Percentiles rank a stretch among this genome's conserved stretches.
Conservation (phyloP, 2,888 invertebrate species). For the Sphaerophoria taeniata region DNA sequence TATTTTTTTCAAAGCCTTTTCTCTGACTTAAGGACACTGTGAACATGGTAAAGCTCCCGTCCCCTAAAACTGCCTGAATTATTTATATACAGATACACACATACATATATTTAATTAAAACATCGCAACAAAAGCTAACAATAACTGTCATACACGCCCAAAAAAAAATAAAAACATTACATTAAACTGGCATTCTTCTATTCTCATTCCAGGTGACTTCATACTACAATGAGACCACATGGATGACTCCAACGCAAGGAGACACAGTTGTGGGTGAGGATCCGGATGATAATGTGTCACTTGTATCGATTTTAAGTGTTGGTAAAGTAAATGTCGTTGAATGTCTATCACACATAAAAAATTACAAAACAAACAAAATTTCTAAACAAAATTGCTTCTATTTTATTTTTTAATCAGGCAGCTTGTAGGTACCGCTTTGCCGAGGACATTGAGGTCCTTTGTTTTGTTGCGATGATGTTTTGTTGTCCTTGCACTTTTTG, state of each 20-base stretch:
- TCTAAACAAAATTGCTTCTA: background rate
- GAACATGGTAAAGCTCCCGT: background rate
- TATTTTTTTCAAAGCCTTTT: background rate
- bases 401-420: slow-evolving; percentile 13
- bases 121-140: slow-evolving; percentile 32
- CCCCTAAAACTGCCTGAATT: background rate
- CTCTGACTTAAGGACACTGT: too few relatives aligned
- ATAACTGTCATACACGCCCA: slow-evolving; percentile 34
- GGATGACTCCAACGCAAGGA: slow-evolving; percentile 81
- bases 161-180: too few relatives aligned
- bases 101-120: slow-evolving; percentile 41
- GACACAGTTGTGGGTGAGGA: slow-evolving; percentile 85
- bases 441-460: background rate
- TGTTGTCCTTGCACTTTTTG: background rate
- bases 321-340: slow-evolving; percentile 86
- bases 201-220: slow-evolving; percentile 80
- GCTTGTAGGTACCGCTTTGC: slow-evolving; percentile 25
- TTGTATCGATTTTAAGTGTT: slow-evolving; percentile 91
- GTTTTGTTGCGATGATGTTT: background rate
- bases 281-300: slow-evolving; percentile 88
- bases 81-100: background rate
- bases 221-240: slow-evolving; percentile 82
- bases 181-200: slow-evolving; percentile 9
- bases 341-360: slow-evolving; percentile 77
- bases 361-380: background rate